Percentiles rank a stretch among this genome's conserved stretches.
These are phyloP conservation scores for Cephus runcator DNA, from an alignment of 2,888 invertebrate genomes.

Conservation along the genomic window DNA sequence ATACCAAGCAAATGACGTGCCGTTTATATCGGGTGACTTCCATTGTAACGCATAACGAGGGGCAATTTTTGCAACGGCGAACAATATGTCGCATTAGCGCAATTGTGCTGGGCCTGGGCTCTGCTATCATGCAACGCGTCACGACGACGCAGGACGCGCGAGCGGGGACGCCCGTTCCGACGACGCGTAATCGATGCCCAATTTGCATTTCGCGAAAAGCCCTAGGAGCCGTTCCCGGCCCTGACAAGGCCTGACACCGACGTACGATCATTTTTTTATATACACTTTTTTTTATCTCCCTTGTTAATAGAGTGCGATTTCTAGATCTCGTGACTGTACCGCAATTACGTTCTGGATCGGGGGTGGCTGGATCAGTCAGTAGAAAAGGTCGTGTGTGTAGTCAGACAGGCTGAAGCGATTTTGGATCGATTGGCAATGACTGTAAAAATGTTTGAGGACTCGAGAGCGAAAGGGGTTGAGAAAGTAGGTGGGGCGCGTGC, in stretches of 20 bases:
- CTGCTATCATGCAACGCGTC: constrained; percentile 28
- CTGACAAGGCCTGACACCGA: background rate
- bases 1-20: background rate
- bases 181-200: constrained; percentile 47
- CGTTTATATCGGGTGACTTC: constrained; percentile 35
- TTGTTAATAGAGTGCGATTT: background rate
- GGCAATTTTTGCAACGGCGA: constrained; percentile 60
- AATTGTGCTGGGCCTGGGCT: constrained; percentile 50
- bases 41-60: constrained; percentile 51
- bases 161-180: background rate
- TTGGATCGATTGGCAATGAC: background rate
- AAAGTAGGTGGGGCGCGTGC: background rate
- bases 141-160: constrained; percentile 7
- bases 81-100: constrained; percentile 64
- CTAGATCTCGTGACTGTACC: background rate
- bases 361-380: background rate
- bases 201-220: constrained; percentile 44
- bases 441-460: background rate
- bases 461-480: background rate
- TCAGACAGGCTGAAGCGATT: background rate
- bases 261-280: background rate
- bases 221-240: background rate
- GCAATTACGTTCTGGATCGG: background rate
- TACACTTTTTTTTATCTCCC: background rate
- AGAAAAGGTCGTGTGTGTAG: background rate